Evolutionary conservation across 1,140 invertebrate genomes (phyloP).

Genomic region (Heliconius nattereri): DNA sequence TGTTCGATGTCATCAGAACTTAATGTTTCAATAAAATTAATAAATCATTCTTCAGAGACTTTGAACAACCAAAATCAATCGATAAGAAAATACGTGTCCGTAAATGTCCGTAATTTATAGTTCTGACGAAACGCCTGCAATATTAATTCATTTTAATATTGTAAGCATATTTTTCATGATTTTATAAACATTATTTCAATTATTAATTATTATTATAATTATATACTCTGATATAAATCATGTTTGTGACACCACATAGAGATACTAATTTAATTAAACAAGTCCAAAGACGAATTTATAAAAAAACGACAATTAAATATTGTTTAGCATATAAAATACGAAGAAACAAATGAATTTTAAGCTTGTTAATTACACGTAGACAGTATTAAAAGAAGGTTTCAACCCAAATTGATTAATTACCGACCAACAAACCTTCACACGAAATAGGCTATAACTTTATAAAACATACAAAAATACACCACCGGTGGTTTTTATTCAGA

Average conservation of each 20-base stretch:
- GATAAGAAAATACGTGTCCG: too few species aligned
- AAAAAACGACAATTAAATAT: not conserved
- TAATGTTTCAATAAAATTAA: too few species aligned
- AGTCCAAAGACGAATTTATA: not conserved
- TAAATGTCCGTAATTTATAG: too few species aligned
- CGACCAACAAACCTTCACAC: conserved; percentile 56
- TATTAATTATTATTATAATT: not conserved
- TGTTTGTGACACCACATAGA: not conserved
- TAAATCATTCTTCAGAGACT: too few species aligned
- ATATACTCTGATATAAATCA: not conserved
- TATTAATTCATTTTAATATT: too few species aligned
- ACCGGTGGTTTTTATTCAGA: conserved; percentile 57
- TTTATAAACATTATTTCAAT: not conserved
- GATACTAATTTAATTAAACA: not conserved
- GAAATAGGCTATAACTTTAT: conserved; percentile 48
- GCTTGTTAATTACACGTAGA: conserved; percentile 34
- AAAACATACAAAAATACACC: conserved; percentile 69
- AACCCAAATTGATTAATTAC: conserved; percentile 45
- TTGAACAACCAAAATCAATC: too few species aligned
- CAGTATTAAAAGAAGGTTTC: conserved; percentile 33
- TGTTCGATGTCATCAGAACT: too few species aligned
- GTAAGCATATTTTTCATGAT: too few species aligned
- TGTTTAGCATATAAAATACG: not conserved
- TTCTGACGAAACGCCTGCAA: too few species aligned
- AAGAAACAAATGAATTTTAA: conserved; percentile 1